A percentile compares a stretch with the other conserved stretches of the same genome.
Evolutionary conservation across 2,113 vertebrate species (phyloP).

Genomic region (Bubalus kerabau): DNA sequence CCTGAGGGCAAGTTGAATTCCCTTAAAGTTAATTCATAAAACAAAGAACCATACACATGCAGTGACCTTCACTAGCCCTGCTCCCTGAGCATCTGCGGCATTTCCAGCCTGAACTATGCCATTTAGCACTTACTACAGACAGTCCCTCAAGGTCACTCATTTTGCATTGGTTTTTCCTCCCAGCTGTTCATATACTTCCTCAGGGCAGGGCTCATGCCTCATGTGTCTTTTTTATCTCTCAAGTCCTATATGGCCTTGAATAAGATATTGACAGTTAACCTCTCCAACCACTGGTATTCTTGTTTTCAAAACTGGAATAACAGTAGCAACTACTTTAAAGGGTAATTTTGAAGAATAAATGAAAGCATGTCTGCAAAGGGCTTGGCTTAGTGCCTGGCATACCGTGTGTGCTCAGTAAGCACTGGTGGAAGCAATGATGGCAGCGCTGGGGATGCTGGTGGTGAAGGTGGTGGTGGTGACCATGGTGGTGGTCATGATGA

Average conservation of each 20-base stretch:
- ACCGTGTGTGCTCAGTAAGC: background rate
- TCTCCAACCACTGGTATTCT: background rate
- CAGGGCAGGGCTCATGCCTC: background rate
- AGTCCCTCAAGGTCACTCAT: background rate
- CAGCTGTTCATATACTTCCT: background rate
- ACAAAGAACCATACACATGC: background rate
- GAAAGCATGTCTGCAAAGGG: background rate
- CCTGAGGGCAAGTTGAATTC: background rate
- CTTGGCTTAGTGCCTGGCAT: background rate
- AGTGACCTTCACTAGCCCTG: background rate
- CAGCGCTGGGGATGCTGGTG: background rate
- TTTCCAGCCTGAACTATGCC: background rate
- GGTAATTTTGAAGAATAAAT: background rate
- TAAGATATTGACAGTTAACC: background rate
- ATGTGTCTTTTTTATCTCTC: background rate
- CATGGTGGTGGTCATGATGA: fast-evolving
- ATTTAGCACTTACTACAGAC: background rate
- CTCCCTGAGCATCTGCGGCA: background rate
- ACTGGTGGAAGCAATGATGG: too few species aligned
- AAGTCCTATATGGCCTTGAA: background rate
- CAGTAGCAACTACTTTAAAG: background rate
- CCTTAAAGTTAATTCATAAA: background rate
- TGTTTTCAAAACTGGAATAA: background rate
- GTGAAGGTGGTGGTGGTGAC: background rate
- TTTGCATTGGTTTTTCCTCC: slow-evolving; percentile 18